These are phyloP conservation scores for Silurus glanis DNA, from an alignment of 2,113 vertebrate genomes.

Conservation along the genomic window DNA sequence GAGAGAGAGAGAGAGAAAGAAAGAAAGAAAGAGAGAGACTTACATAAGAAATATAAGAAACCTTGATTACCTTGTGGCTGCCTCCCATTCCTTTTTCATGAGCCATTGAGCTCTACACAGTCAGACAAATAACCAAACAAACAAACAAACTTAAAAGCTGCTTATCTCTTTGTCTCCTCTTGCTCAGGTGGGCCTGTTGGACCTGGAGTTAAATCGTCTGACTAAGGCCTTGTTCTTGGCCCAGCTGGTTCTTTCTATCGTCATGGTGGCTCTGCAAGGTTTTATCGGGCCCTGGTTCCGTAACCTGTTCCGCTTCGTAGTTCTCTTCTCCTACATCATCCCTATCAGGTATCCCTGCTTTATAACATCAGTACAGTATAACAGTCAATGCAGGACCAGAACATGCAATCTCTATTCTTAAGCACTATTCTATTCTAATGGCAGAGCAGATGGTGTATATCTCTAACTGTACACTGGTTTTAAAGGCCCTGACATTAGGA, in stretches of 20 bases:
- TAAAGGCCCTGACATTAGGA: neutral
- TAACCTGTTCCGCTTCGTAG: conserved; percentile 91
- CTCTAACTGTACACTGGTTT: neutral
- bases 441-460: neutral
- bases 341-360: conserved; percentile 86
- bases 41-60: too few species aligned
- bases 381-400: neutral
- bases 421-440: neutral
- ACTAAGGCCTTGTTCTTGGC: conserved; percentile 96
- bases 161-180: neutral
- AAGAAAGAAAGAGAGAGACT: too few species aligned
- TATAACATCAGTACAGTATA: neutral
- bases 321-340: conserved; percentile 98
- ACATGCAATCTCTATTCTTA: neutral
- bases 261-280: conserved; percentile 95
- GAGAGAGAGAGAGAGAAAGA: too few species aligned
- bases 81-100: too few species aligned
- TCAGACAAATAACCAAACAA: too few species aligned
- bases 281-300: conserved; percentile 93
- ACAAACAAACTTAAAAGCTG: too few species aligned
- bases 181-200: conserved; percentile 86
- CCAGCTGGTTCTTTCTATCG: conserved; percentile 85
- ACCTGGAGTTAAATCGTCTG: conserved; percentile 92
- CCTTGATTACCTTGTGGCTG: too few species aligned
- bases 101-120: too few species aligned